These are phyloP conservation scores for Actinopyga echinites DNA, from an alignment of 53 echinoderm and acorn worm genomes.

Conservation along the genomic window DNA sequence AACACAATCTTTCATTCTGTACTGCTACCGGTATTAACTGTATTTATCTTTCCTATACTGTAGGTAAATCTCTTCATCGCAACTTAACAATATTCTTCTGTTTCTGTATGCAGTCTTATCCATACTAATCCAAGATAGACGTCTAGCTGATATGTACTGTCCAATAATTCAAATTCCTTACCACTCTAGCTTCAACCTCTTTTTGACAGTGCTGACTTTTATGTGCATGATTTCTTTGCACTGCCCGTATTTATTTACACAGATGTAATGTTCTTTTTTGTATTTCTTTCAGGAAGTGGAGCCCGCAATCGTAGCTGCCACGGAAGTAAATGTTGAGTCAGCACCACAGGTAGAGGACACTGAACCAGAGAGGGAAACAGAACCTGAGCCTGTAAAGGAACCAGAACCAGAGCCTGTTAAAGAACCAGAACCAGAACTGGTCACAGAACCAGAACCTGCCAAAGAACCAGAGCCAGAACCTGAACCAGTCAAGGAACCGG, in stretches of 20 bases:
- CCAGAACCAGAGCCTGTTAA: constrained; percentile 27
- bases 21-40: too few species aligned
- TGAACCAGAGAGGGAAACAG: constrained; percentile 24
- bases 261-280: neutral
- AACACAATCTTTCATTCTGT: too few species aligned
- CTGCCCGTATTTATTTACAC: neutral
- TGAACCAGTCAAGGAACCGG: neutral
- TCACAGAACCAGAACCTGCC: constrained; percentile 43
- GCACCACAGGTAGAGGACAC: neutral
- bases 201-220: too few species aligned
- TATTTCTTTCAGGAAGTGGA: neutral
- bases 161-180: too few species aligned
- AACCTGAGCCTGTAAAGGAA: constrained; percentile 9
- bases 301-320: constrained; percentile 40
- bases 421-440: constrained; percentile 19
- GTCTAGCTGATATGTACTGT: too few species aligned
- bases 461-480: constrained; percentile 45
- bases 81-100: too few species aligned
- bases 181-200: too few species aligned
- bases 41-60: too few species aligned
- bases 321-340: constrained; percentile 15
- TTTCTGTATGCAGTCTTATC: too few species aligned
- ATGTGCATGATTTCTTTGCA: too few species aligned
- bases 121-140: too few species aligned
- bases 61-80: too few species aligned